Evolutionary conservation across 2,888 invertebrate genomes (phyloP), one percentile per base, ranked within the genome.

Genomic region (Neoitamus cyanurus): DNA sequence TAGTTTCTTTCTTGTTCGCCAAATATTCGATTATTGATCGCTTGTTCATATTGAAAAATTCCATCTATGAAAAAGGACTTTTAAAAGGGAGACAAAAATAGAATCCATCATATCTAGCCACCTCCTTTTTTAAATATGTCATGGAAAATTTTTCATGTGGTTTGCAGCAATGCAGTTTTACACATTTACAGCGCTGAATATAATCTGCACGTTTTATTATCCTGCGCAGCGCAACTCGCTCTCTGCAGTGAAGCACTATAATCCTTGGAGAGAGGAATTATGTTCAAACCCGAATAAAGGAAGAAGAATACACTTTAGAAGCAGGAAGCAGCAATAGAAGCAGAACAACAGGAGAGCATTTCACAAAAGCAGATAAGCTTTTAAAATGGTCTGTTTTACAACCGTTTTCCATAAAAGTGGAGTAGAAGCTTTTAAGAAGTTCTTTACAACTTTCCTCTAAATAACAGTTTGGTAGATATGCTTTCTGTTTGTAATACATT

Each of bases 241-340:
- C 89, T 0, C 88, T 86, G 83, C 90, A 88, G 83, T 89, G 88
- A 6, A 91, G 80, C 68, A 89, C 89, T 2, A 90, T 87, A 9
- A 91, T 84, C 30, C 89, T 89, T 20, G 7, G 20, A 58, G 20
- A 37, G 13, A 3, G 9, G 20, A 58, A 1, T 70, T 69, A 13
- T 77, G n/a, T n/a, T n/a, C n/a, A n/a, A n/a, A n/a, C n/a, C n/a
- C n/a, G n/a, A n/a, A n/a, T n/a, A n/a, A n/a, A n/a, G n/a, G n/a
- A n/a, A n/a, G n/a, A n/a, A n/a, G n/a, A n/a, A n/a, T n/a, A n/a
- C n/a, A n/a, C n/a, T n/a, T n/a, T n/a, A n/a, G n/a, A n/a, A n/a
- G n/a, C n/a, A n/a, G n/a, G n/a, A n/a, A n/a, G n/a, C n/a, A n/a
- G n/a, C n/a, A n/a, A n/a, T n/a, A n/a, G n/a, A n/a, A n/a, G n/a